Evolutionary conservation across 2,113 vertebrate species (phyloP).

Genomic region (Sorex fumeus): DNA sequence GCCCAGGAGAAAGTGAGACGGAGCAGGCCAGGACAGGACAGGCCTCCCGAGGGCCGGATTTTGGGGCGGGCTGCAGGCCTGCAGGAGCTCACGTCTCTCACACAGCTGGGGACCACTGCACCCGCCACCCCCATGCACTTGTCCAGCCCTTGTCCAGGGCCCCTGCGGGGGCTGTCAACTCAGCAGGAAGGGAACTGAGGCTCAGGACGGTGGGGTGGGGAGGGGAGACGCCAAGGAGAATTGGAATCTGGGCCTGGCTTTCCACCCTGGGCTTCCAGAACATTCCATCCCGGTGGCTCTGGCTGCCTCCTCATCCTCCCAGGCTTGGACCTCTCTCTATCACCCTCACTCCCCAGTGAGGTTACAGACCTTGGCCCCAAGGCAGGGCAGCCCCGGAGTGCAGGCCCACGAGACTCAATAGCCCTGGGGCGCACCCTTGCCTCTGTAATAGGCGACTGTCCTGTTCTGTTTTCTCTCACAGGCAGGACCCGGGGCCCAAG

Average conservation of each 20-base stretch:
- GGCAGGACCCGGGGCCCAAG: no score
- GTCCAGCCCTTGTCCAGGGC: neutral
- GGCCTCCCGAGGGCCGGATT: neutral
- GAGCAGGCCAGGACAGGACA: neutral
- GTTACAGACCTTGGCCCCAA: neutral
- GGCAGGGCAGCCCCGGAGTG: neutral
- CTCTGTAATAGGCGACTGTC: rapidly evolving
- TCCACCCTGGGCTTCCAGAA: constrained; percentile 62
- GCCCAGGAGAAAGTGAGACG: neutral
- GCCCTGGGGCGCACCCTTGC: no score
- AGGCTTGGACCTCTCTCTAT: neutral
- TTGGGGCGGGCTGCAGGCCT: neutral
- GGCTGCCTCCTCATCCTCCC: constrained; percentile 22
- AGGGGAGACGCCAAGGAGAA: neutral
- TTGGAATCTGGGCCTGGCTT: neutral
- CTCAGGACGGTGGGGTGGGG: neutral
- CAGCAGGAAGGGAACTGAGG: neutral
- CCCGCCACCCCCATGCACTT: neutral
- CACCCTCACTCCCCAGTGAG: constrained; percentile 18
- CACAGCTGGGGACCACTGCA: rapidly evolving
- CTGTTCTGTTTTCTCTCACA: neutral
- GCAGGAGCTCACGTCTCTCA: neutral
- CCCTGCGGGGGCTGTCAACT: neutral
- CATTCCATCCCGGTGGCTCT: constrained; percentile 29
- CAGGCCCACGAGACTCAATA: neutral